Evolutionary conservation across 2,888 invertebrate species (phyloP).

Genomic region (Leucozona laternaria): DNA sequence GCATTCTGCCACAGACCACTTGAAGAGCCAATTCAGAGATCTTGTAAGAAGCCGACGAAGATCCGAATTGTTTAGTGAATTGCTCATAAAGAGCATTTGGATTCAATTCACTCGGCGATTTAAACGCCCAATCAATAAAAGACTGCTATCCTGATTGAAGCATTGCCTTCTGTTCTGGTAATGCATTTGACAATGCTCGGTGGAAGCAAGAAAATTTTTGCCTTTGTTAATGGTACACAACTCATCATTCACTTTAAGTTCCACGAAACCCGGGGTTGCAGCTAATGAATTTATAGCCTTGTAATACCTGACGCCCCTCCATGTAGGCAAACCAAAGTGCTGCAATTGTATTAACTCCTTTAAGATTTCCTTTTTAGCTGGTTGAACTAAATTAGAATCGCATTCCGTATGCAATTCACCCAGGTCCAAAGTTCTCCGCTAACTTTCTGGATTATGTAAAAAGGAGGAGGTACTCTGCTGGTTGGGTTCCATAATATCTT

Average conservation of each 20-base stretch:
- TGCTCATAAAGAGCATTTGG: constrained; percentile 26
- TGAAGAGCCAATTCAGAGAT: constrained; percentile 17
- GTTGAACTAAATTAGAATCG: not conserved
- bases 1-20: constrained; percentile 36
- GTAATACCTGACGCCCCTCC: constrained; percentile 32
- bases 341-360: no score
- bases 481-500: not conserved
- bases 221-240: constrained; percentile 29
- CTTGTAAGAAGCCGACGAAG: not conserved
- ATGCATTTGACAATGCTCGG: constrained; percentile 14
- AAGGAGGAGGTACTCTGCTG: constrained; percentile 20
- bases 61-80: constrained; percentile 7
- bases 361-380: not conserved
- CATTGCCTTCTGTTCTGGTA: constrained; percentile 42
- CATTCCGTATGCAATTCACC: no score
- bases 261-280: constrained; percentile 32
- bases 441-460: constrained; percentile 9
- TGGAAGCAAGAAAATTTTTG: constrained; percentile 33
- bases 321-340: not conserved
- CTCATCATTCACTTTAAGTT: constrained; percentile 18
- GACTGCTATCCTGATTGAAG: constrained; percentile 10
- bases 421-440: constrained; percentile 12
- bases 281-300: constrained; percentile 24
- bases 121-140: constrained; percentile 42
- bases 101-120: constrained; percentile 35